These are phyloP conservation scores for Eilema griseolum DNA, from an alignment of 2,888 invertebrate genomes.

Conservation along the genomic window DNA sequence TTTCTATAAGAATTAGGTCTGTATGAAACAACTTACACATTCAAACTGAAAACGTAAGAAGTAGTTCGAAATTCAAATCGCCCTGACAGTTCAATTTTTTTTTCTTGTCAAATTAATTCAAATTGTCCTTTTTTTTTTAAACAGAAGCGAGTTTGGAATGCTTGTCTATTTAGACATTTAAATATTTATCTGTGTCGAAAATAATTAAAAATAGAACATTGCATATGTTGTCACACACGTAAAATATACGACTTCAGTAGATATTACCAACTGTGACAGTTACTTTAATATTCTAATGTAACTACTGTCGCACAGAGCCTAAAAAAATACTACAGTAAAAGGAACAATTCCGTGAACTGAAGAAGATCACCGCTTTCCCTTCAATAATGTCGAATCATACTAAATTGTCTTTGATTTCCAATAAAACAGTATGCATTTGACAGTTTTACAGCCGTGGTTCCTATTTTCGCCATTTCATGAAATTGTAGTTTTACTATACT, in stretches of 20 bases:
- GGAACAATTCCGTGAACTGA: no score
- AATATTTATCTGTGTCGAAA: neutral
- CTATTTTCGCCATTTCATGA: no score
- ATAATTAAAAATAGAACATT: neutral
- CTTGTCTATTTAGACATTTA: conserved; percentile 5
- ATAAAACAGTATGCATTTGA: no score
- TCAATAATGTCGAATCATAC: no score
- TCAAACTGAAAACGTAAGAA: conserved; percentile 37
- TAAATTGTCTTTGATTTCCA: no score
- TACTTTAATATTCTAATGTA: neutral
- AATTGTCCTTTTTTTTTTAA: conserved; percentile 23
- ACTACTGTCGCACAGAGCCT: no score
- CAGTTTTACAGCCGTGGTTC: no score
- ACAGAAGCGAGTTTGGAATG: neutral
- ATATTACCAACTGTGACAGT: no score
- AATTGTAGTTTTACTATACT: no score
- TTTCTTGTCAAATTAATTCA: conserved; percentile 39
- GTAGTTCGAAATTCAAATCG: conserved; percentile 64
- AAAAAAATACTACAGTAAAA: no score
- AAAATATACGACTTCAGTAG: no score
- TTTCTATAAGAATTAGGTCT: conserved; percentile 29
- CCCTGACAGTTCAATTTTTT: conserved; percentile 9
- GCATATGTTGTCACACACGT: neutral
- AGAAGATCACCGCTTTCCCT: no score
- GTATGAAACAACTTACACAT: conserved; percentile 15